Conservation (phyloP, 1,140 invertebrate genomes). For the Sinonovacula constricta region DNA sequence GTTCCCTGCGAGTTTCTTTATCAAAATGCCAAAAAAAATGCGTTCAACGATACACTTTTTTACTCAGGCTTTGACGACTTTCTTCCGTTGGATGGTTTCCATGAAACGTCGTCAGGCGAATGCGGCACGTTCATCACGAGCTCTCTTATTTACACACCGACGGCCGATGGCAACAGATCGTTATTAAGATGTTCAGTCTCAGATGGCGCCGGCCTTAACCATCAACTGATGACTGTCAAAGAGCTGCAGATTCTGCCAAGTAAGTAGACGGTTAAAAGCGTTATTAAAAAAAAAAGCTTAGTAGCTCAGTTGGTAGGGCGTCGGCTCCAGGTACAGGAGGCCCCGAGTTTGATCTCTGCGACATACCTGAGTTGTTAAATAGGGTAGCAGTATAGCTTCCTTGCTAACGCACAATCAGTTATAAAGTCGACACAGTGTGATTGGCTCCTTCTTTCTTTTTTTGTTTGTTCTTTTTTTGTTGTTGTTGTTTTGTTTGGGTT, state of each 20-base stretch:
- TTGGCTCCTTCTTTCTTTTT: too few species aligned
- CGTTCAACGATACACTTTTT: too few species aligned
- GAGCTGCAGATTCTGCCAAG: not conserved
- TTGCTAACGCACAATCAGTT: not conserved
- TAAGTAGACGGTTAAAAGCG: not conserved
- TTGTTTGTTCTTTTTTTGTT: too few species aligned
- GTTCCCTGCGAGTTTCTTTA: too few species aligned
- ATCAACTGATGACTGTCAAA: not conserved
- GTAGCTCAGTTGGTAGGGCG: not conserved
- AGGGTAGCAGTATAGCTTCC: not conserved
- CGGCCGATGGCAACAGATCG: not conserved
- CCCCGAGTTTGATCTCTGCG: not conserved
- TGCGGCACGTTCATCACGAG: not conserved
- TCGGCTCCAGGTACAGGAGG: not conserved
- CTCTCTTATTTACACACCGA: slow-evolving; percentile 19
- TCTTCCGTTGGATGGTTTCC: too few species aligned
- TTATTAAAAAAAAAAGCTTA: not conserved
- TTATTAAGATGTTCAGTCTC: slow-evolving; percentile 6
- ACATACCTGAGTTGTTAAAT: not conserved
- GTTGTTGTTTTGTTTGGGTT: too few species aligned
- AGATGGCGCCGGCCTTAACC: not conserved
- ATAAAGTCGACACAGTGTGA: too few species aligned
- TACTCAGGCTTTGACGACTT: too few species aligned
- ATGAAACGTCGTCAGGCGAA: too few species aligned
- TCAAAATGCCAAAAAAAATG: too few species aligned